Conservation (phyloP, 2,113 vertebrate genomes). For the Cyanocitta stelleri region DNA sequence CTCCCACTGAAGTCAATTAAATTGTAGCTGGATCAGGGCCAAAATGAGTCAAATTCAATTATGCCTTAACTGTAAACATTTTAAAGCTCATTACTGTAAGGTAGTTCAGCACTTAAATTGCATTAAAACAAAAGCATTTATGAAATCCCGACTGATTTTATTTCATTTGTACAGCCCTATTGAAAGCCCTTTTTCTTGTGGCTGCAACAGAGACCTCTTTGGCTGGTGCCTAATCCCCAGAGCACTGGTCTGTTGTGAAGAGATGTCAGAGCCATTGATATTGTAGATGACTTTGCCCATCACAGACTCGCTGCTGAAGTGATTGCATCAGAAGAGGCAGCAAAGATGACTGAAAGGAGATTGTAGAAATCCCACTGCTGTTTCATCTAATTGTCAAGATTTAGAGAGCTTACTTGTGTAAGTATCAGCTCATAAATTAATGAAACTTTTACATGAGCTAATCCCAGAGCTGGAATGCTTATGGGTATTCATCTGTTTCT, state of each 20-base stretch:
- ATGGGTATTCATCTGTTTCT: not conserved
- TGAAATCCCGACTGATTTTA: not conserved
- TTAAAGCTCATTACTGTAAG: not conserved
- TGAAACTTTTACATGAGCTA: not conserved
- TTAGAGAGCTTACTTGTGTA: not conserved
- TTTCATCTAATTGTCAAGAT: not conserved
- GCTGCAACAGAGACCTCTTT: not conserved
- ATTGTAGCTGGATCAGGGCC: not conserved
- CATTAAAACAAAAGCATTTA: not conserved
- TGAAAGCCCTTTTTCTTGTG: not conserved
- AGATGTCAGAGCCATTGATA: not conserved
- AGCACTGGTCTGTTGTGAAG: not conserved
- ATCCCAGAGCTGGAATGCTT: not conserved
- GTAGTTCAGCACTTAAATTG: not conserved
- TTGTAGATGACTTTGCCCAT: not conserved
- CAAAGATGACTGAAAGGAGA: not conserved
- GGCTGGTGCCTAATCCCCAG: not conserved
- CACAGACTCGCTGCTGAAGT: not conserved
- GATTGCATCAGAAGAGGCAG: not conserved
- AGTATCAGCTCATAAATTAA: not conserved
- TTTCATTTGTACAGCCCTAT: not conserved
- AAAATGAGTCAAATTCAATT: constrained; percentile 55
- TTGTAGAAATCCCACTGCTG: not conserved
- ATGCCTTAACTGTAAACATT: constrained; percentile 35
- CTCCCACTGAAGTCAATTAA: constrained; percentile 63